Conservation (phyloP, 2,797 vertebrate species). For the Artibeus jamaicensis region DNA sequence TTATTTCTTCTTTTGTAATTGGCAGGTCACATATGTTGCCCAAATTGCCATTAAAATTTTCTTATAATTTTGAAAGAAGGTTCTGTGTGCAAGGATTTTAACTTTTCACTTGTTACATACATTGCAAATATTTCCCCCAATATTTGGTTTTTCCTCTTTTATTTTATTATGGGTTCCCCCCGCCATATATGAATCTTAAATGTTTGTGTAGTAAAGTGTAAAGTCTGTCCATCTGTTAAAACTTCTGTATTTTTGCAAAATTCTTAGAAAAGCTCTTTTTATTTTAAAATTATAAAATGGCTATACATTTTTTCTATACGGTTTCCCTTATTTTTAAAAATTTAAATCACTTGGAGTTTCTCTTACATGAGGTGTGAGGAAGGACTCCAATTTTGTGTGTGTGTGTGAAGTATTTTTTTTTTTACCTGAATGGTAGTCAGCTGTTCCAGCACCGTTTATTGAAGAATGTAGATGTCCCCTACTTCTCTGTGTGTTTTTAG, state of each 20-base stretch:
- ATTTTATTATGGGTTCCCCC: background rate
- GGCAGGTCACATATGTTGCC: background rate
- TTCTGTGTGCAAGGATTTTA: background rate
- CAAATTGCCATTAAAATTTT: background rate
- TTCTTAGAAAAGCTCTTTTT: conserved; percentile 5
- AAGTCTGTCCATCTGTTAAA: background rate
- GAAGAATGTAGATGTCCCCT: background rate
- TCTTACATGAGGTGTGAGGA: background rate
- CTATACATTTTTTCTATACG: background rate
- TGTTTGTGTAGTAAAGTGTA: background rate
- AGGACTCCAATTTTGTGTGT: background rate
- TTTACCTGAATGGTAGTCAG: background rate
- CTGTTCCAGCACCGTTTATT: background rate
- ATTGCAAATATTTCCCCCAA: background rate
- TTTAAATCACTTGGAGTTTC: background rate
- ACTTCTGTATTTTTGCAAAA: background rate
- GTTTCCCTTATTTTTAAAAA: background rate
- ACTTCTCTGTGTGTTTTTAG: background rate
- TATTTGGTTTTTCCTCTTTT: background rate
- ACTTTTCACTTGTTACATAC: too few species aligned
- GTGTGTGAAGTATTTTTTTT: background rate
- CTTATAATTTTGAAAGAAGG: background rate
- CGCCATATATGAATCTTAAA: background rate
- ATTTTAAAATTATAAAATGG: conserved; percentile 5
- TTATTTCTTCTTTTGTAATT: background rate